Base-by-base conservation (phyloP, 1,140 invertebrate species). In the Agrypnia vestita region DNA sequence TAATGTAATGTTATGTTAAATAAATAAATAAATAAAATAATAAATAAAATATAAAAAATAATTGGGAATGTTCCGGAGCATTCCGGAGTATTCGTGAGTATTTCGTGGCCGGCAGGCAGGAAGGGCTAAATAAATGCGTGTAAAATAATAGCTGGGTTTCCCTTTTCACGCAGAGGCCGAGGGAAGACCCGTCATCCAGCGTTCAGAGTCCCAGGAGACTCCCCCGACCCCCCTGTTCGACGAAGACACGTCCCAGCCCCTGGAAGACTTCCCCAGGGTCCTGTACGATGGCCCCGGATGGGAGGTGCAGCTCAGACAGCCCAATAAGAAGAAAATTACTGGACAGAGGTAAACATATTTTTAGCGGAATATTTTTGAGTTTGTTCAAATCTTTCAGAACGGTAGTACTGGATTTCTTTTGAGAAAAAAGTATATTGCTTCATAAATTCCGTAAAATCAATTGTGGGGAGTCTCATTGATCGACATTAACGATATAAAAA, bases 291-390 rank as follows among this genome's bases (percentile, higher is more conserved):
- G 93, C 0, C 93, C 96, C n/a, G 96, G 96, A 19, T 99, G 98
- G 97, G 97, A 99, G 86, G 96, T 99, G 94, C 96, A 98, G 79
- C 89, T 99, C 43, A 91, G 98, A 13, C 96, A 98, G 85, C 98
- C 98, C 6, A 97, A 97, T 84, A 99, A 99, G 87, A 99, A 99
- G 91, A 99, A 98, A 88, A 96, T 99, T 76, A 99, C 98, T 0
- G 96, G 96, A 6, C 96, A 97, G 85, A 91, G 94, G 92, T 92
- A 84, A 75, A 56, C 53, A 73, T 43, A 13, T 53, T n/a, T n/a
- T n/a, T n/a, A n/a, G n/a, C n/a, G n/a, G n/a, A n/a, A n/a, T n/a
- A n/a, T n/a, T n/a, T n/a, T n/a, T n/a, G n/a, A n/a, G n/a, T n/a
- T n/a, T n/a, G n/a, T n/a, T n/a, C n/a, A n/a, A n/a, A n/a, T n/a